These are phyloP conservation scores for Operophtera brumata DNA, from an alignment of 2,888 invertebrate genomes.

Conservation along the genomic window DNA sequence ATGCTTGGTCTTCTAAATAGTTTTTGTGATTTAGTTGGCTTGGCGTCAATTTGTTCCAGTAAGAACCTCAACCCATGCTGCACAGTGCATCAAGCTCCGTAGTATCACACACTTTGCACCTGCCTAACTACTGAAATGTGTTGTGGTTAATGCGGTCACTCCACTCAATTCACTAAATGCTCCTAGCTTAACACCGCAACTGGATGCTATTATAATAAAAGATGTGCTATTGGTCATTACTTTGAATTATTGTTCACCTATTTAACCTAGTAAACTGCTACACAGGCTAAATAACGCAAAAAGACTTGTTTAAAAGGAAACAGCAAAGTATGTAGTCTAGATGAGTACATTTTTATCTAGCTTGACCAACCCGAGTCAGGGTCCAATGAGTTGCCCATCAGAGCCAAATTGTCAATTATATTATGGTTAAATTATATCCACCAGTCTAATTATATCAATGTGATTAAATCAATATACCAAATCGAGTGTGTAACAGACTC, in stretches of 20 bases:
- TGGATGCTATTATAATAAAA: slow-evolving; percentile 7
- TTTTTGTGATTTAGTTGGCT: neutral
- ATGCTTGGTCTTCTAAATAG: too few species aligned
- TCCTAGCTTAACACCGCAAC: slow-evolving; percentile 16
- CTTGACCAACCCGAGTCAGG: too few species aligned
- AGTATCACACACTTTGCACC: slow-evolving; percentile 14
- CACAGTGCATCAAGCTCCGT: neutral
- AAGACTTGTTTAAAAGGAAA: too few species aligned
- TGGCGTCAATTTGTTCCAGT: too few species aligned
- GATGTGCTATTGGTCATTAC: neutral
- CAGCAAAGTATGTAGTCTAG: too few species aligned
- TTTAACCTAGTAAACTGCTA: too few species aligned
- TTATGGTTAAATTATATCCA: neutral
- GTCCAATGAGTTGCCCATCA: too few species aligned
- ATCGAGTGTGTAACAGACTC: slow-evolving; percentile 5
- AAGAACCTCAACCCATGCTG: neutral
- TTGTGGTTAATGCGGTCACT: slow-evolving; percentile 56
- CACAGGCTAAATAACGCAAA: too few species aligned
- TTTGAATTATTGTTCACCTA: too few species aligned
- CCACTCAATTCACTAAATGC: slow-evolving; percentile 43
- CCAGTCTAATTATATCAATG: neutral
- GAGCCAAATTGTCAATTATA: too few species aligned
- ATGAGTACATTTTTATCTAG: too few species aligned
- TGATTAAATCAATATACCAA: slow-evolving; percentile 9
- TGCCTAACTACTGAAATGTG: slow-evolving; percentile 18